Conservation (phyloP, 2,888 invertebrate species). For the Phyto melanocephala region DNA sequence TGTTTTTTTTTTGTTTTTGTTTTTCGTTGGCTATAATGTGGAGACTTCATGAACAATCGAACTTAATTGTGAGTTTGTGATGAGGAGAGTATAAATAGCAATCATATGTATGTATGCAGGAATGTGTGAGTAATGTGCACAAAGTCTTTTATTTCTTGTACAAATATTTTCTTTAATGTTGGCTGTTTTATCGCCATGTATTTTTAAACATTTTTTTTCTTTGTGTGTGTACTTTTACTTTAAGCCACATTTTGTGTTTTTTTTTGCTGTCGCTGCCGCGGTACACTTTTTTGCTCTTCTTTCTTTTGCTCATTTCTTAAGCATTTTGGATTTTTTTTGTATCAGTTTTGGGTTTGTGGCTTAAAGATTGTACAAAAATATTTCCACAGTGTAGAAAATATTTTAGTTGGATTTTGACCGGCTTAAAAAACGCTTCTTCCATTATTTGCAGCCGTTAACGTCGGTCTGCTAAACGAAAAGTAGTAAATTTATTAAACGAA, state of each 20-base stretch:
- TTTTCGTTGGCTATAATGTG: neutral
- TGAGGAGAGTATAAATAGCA: neutral
- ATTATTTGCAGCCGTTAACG: conserved; percentile 34
- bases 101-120: neutral
- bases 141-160: conserved; percentile 15
- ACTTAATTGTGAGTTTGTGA: neutral
- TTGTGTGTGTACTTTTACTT: conserved; percentile 52
- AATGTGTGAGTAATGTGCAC: neutral
- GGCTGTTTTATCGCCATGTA: neutral
- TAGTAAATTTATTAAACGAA: neutral
- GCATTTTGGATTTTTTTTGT: neutral
- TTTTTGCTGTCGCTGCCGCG: conserved; percentile 17
- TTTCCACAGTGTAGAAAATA: conserved; percentile 55
- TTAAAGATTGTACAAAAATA: conserved; percentile 56
- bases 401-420: conserved; percentile 66
- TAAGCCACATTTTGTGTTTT: conserved; percentile 47
- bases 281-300: neutral
- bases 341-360: neutral
- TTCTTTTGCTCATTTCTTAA: neutral
- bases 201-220: neutral
- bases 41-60: conserved; percentile 16
- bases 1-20: neutral
- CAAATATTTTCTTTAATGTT: conserved; percentile 37
- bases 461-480: conserved; percentile 46
- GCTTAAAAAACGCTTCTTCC: conserved; percentile 62